A percentile compares a stretch with the other conserved stretches of the same genome.
Conservation (phyloP, 2,888 invertebrate genomes). For the Sarcophaga caerulescens region DNA sequence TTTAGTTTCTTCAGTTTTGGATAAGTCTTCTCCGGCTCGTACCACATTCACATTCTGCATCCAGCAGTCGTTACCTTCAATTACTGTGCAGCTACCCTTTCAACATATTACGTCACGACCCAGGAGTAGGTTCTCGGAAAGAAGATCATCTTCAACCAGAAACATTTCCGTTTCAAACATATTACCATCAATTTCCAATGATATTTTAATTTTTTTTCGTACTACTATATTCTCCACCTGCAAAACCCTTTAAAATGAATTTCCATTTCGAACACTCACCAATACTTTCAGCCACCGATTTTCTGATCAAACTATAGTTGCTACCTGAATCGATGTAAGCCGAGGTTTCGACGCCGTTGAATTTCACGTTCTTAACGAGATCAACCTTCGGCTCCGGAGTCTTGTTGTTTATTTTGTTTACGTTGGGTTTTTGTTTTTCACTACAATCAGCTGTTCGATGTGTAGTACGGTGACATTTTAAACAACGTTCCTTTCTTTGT, state of each 20-base stretch:
- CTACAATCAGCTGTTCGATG: slow-evolving; percentile 38
- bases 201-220: slow-evolving; percentile 34
- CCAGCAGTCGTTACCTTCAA: slow-evolving; percentile 51
- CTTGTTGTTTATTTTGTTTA: slow-evolving; percentile 33
- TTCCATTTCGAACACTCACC: background rate
- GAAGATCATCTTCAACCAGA: no score
- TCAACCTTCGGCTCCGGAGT: background rate
- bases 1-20: background rate
- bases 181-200: slow-evolving; percentile 38
- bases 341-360: background rate
- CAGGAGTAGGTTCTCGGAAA: slow-evolving; percentile 13
- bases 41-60: slow-evolving; percentile 22
- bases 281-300: slow-evolving; percentile 1
- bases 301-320: slow-evolving; percentile 2
- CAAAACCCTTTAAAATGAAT: slow-evolving; percentile 40
- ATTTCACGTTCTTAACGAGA: slow-evolving; percentile 22
- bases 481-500: slow-evolving; percentile 26
- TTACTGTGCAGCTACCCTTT: slow-evolving; percentile 37
- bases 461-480: slow-evolving; percentile 23
- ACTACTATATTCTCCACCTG: slow-evolving; percentile 46
- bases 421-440: slow-evolving; percentile 22
- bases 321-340: slow-evolving; percentile 48
- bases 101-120: slow-evolving; percentile 30
- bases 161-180: background rate
- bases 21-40: background rate